Evolutionary conservation across 2,888 invertebrate genomes (phyloP), one percentile per base, ranked within the genome.

Genomic region (Tortrix viridana): DNA sequence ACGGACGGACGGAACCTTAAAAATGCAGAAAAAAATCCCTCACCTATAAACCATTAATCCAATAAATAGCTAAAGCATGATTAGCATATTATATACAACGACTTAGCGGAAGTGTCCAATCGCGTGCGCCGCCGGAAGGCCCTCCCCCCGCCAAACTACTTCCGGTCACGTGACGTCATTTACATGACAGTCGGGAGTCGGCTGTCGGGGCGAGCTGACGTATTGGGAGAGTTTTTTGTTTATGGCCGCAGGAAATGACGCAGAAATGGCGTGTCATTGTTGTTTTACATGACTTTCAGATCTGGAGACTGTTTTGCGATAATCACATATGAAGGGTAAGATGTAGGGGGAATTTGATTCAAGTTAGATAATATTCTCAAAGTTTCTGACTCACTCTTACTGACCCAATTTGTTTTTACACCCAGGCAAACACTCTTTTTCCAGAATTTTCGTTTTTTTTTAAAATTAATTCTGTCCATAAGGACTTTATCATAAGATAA

Each of bases 131-230:
- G 84, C 86, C 88, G 89, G 88, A 86, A 84, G 80, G 82, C 77
- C 85, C 82, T 77, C 88, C 87, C 88, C 81, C 84, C 83, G 78
- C 85, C 86, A 81, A 85, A 86, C 87, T 81, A 81, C 86, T 85
- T 91, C 92, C 91, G 90, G 92, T 88, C 91, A 86, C 91, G 91
- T 91, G 92, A 91, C 90, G 86, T 86, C 88, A 90, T 92, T 90
- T 89, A 88, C 89, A 89, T 91, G 88, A 90, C 89, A 89, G 84
- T 86, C 75, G 81, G 76, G 69, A 71, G 76, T 74, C 73, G 74
- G 80, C 77, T 81, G 77, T 72, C 74, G 74, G 74, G 73, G 79
- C 76, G 78, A 77, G 74, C 76, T 78, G 86, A 85, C 86, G 85
- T 79, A 73, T 71, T 72, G 74, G 74, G 73, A 72, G 73, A 71